Evolutionary conservation across 2,797 vertebrate genomes (phyloP).

Genomic region (Chromobotia macracanthus): DNA sequence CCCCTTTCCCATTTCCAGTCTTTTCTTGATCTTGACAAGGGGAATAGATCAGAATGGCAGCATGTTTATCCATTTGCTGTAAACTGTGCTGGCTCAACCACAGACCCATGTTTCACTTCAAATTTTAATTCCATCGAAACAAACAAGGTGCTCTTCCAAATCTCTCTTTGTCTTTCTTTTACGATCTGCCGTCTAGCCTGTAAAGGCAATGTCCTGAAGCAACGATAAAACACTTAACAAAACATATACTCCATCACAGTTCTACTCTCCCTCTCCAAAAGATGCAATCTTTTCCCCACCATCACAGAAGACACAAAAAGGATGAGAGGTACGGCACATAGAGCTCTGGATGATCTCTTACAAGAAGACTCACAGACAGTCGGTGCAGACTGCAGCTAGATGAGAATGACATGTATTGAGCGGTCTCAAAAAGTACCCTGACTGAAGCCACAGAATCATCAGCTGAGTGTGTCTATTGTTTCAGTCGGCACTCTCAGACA

Average conservation of each 20-base stretch:
- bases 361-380: neutral
- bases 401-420: neutral
- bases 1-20: neutral
- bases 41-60: neutral
- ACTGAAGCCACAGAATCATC: neutral
- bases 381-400: slow-evolving; percentile 1
- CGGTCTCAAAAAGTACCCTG: slow-evolving; percentile 11
- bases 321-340: slow-evolving; percentile 6
- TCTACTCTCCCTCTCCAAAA: neutral
- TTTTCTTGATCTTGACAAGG: slow-evolving; percentile 64
- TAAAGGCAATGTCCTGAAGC: neutral
- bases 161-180: slow-evolving; percentile 52
- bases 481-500: slow-evolving; percentile 3
- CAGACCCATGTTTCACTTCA: slow-evolving; percentile 5
- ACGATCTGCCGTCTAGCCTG: neutral
- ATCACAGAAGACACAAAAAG: slow-evolving; percentile 1
- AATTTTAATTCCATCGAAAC: slow-evolving; percentile 5
- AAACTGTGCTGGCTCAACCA: neutral
- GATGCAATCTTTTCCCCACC: neutral
- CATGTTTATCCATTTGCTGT: slow-evolving; percentile 16
- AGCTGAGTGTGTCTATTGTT: slow-evolving; percentile 25
- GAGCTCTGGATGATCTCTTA: neutral
- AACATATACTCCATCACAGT: slow-evolving; percentile 9
- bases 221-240: neutral
- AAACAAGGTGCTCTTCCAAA: neutral